Conservation (phyloP, 2,888 invertebrate species). For the Euclidia mi region DNA sequence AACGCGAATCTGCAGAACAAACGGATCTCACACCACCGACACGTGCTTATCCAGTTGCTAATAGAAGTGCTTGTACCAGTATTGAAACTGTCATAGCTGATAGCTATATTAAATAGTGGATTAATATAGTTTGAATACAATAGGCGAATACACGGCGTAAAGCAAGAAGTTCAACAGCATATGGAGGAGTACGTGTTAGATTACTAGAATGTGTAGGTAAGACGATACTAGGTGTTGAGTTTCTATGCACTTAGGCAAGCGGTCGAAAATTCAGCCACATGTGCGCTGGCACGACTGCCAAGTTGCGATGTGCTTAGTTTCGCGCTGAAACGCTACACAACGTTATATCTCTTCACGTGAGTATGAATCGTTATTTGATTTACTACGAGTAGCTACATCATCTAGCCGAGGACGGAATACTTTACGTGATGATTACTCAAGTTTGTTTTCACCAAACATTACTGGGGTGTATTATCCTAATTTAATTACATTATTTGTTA, state of each 20-base stretch:
- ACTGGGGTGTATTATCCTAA: too few species aligned
- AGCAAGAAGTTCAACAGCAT: constrained; percentile 33
- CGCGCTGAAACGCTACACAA: constrained; percentile 69
- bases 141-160: constrained; percentile 26
- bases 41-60: not conserved
- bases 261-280: constrained; percentile 69
- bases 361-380: constrained; percentile 38
- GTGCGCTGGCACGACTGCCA: constrained; percentile 72
- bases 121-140: constrained; percentile 34
- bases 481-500: too few species aligned
- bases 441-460: too few species aligned
- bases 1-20: constrained; percentile 16
- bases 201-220: constrained; percentile 42
- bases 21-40: constrained; percentile 1
- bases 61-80: not conserved
- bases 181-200: constrained; percentile 38
- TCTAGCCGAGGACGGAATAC: not conserved
- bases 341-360: constrained; percentile 59
- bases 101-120: constrained; percentile 16
- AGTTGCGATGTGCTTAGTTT: constrained; percentile 75
- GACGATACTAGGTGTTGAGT: constrained; percentile 43
- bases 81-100: not conserved
- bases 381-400: constrained; percentile 14
- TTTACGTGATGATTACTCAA: not conserved
- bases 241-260: constrained; percentile 53